Evolutionary conservation across 2,113 vertebrate genomes (phyloP), one percentile per base, ranked within the genome.

Genomic region (Rhinolophus ferrumequinum): DNA sequence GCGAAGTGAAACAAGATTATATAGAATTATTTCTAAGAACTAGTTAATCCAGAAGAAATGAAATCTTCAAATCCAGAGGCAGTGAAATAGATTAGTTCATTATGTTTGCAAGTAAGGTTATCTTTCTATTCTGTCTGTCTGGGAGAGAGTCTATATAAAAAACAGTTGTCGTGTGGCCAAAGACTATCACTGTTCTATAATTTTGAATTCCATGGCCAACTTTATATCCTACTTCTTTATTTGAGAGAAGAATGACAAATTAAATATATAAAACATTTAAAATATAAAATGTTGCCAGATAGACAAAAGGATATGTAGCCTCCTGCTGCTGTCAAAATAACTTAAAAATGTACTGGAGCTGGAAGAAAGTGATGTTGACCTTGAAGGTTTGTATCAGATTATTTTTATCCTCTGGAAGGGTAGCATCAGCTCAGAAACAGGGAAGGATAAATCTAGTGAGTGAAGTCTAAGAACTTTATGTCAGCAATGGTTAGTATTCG

Each of bases 401-500:
- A 4, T 64, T 88, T 15, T 85, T 62, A 3, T 14, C 14, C 19
- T 11, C 13, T 18, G 16, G 19, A 79, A 16, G 2, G 15, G 38
- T 24, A 90, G 11, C 12, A 35, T 35, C 47, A 92, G 13, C 28
- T 56, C n/a, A 76, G 77, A 94, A 83, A 67, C 3, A 77, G 33
- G 41, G 33, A 70, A 92, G 41, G n/a, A 72, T 69, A n/a, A 16
- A 33, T 58, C 83, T 56, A 38, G 44, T 64, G 69, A 76, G 64
- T 33, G 16, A 96, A 92, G 33, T 7, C 41, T 67, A 60, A 80
- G 76, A 44, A 56, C n/a, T 62, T 76, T 30, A 56, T 92, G 35
- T 84, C 38, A 93, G 80, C 35, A 77, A 66, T 79, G n/a, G 58
- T 60, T 97, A 47, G n/a, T 80, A 81, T 95, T 95, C 58, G 67